Percentiles rank a stretch among this genome's conserved stretches.
Conservation (phyloP, 2,113 vertebrate genomes). For the Macrotis lagotis region DNA sequence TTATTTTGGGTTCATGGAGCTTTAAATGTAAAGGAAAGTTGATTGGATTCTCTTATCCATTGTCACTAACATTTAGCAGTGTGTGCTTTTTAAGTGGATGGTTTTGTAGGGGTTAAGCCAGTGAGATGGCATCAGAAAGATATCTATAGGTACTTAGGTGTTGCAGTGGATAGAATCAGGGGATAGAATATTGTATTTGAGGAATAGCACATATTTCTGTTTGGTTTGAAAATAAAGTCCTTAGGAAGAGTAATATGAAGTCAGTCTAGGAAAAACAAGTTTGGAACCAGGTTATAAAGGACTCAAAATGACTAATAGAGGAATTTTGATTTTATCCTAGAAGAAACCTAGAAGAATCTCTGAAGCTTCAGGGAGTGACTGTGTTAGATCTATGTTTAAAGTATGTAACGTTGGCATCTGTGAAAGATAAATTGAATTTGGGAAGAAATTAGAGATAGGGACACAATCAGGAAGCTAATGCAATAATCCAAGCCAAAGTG, state of each 20-base stretch:
- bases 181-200: background rate
- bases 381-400: too few relatives aligned
- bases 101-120: background rate
- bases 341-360: background rate
- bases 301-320: background rate
- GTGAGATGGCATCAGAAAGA: background rate
- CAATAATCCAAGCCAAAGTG: background rate
- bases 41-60: background rate
- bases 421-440: background rate
- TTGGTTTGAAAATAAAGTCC: background rate
- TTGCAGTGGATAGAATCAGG: background rate
- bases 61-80: background rate
- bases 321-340: background rate
- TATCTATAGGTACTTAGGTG: background rate
- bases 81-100: background rate
- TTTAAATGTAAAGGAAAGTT: background rate
- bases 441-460: background rate
- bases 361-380: background rate
- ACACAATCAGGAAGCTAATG: background rate
- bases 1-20: background rate
- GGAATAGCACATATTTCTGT: background rate
- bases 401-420: background rate
- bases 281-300: background rate
- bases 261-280: background rate
- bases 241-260: background rate